Evolutionary conservation across 2,113 vertebrate species (phyloP).

Genomic region (Struthio camelus): DNA sequence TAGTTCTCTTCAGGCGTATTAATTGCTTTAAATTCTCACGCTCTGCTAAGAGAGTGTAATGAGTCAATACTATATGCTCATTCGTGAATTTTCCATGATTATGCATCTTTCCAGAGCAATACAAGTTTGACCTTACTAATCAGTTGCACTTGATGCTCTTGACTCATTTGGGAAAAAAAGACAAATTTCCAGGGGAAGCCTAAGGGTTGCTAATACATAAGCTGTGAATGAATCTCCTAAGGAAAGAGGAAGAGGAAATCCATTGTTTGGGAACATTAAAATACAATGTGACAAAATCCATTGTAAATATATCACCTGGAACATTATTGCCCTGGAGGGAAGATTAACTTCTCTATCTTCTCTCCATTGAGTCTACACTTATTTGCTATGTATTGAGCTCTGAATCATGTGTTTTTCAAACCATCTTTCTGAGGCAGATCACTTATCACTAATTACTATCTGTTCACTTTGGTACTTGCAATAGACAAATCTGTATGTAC

Average conservation of each 20-base stretch:
- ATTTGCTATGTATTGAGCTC: constrained; percentile 16
- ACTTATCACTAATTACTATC: constrained; percentile 44
- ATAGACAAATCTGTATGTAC: neutral
- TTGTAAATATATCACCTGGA: constrained; percentile 44
- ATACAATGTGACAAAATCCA: constrained; percentile 30
- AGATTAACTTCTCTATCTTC: constrained; percentile 22
- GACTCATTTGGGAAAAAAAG: neutral
- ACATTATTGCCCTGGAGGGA: neutral
- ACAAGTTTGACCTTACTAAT: neutral
- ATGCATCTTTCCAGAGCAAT: accelerated
- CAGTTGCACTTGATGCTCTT: neutral
- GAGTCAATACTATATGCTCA: neutral
- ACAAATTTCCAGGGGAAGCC: neutral
- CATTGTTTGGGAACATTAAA: constrained; percentile 15
- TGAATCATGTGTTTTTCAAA: neutral
- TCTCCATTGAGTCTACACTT: neutral
- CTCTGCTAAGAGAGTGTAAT: accelerated
- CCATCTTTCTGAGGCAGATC: constrained; percentile 25
- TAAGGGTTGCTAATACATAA: neutral
- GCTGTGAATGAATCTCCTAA: neutral
- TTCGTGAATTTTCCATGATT: neutral
- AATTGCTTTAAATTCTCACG: neutral
- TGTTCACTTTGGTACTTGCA: neutral
- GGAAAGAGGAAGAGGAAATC: neutral
- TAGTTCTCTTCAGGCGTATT: neutral